These are phyloP conservation scores for Caenorhabditis auriculariae DNA, from an alignment of 2,888 invertebrate genomes.

Conservation along the genomic window DNA sequence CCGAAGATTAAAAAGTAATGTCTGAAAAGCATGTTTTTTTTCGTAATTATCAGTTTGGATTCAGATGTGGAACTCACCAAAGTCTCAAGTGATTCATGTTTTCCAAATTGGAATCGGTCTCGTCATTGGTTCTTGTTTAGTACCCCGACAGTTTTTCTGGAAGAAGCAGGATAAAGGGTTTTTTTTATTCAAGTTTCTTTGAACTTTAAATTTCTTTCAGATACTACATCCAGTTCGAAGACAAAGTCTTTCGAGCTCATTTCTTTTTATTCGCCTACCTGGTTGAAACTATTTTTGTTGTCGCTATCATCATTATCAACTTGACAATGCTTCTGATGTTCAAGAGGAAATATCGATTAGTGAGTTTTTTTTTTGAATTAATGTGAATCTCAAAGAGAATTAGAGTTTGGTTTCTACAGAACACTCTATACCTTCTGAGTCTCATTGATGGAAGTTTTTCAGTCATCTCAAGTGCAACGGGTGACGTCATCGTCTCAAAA, in stretches of 20 bases:
- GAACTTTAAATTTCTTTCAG: conserved; percentile 5
- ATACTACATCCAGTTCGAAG: conserved; percentile 31
- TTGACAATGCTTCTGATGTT: conserved; percentile 30
- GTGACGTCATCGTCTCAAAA: conserved; percentile 14
- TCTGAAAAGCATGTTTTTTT: background rate
- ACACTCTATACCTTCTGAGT: background rate
- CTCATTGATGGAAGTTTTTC: background rate
- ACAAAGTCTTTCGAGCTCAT: conserved; percentile 20
- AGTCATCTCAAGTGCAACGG: background rate
- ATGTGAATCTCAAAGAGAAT: background rate
- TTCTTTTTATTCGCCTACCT: conserved; percentile 33
- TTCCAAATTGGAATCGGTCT: conserved; percentile 28
- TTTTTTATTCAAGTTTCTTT: background rate
- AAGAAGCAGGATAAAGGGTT: conserved; percentile 30
- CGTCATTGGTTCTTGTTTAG: conserved; percentile 14
- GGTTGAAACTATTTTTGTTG: conserved; percentile 28
- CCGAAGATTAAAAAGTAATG: background rate
- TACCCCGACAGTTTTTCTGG: conserved; percentile 33
- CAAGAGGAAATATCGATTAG: conserved; percentile 26
- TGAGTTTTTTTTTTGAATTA: no score
- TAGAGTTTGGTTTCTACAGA: conserved; percentile 1
- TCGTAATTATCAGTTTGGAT: background rate
- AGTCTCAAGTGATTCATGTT: conserved; percentile 16
- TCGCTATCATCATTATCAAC: conserved; percentile 29
- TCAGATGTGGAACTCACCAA: conserved; percentile 36